Evolutionary conservation across 2,797 vertebrate genomes (phyloP).

Genomic region (Dicrostonyx torquatus): DNA sequence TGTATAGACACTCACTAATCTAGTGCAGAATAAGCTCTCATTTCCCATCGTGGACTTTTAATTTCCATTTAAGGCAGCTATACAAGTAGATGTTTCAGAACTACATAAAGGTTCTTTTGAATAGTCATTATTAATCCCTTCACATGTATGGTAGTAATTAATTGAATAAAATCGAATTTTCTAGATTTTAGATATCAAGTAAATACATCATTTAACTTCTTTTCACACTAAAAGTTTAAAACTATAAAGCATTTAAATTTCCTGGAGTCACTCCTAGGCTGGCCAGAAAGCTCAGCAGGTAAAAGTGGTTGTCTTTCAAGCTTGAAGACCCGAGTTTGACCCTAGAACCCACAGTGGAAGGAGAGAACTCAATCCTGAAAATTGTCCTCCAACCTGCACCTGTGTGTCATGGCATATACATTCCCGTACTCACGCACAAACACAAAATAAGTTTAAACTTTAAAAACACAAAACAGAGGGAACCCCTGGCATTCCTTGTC

Average conservation of each 20-base stretch:
- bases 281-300: neutral
- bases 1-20: neutral
- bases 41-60: neutral
- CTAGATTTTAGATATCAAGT: slow-evolving; percentile 24
- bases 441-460: neutral
- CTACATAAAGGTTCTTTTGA: slow-evolving; percentile 23
- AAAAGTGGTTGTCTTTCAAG: neutral
- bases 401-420: neutral
- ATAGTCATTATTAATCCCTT: slow-evolving; percentile 45
- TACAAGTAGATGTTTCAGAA: slow-evolving; percentile 34
- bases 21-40: slow-evolving; percentile 57
- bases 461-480: neutral
- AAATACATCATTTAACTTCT: slow-evolving; percentile 41
- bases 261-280: neutral
- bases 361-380: neutral
- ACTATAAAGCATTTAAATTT: slow-evolving; percentile 57
- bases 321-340: neutral
- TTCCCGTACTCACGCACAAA: neutral
- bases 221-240: slow-evolving; percentile 41
- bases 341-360: neutral
- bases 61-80: slow-evolving; percentile 40
- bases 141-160: slow-evolving; percentile 49
- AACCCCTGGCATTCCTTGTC: slow-evolving; percentile 54
- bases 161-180: slow-evolving; percentile 58
- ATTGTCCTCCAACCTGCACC: neutral